Evolutionary conservation across 2,113 vertebrate species (phyloP).

Genomic region (Gnathonemus echidnorhynchus): DNA sequence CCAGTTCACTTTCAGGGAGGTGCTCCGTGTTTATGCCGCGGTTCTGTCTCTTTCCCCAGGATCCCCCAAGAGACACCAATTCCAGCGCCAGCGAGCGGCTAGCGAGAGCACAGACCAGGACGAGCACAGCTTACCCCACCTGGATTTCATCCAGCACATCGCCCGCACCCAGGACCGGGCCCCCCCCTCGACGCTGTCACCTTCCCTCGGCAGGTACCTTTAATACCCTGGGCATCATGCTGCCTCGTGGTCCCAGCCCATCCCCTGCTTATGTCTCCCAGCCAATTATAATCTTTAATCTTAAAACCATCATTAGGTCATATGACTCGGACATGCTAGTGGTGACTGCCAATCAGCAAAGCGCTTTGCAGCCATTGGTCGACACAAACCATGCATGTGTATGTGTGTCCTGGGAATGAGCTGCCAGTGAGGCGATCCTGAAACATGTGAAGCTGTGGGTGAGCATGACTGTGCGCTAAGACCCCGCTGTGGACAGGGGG

Average conservation of each 20-base stretch:
- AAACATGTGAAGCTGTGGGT: background rate
- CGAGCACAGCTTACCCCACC: constrained; percentile 58
- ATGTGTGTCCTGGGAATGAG: background rate
- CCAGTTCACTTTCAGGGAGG: background rate
- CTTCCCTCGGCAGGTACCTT: constrained; percentile 83
- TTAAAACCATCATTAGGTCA: background rate
- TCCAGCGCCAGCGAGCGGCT: constrained; percentile 89
- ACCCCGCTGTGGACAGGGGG: too few relatives aligned
- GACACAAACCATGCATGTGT: background rate
- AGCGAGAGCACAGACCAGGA: constrained; percentile 88
- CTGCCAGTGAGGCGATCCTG: background rate
- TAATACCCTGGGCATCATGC: constrained; percentile 10
- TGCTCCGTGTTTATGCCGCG: background rate
- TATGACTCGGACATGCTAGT: background rate
- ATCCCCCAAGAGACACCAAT: constrained; percentile 81
- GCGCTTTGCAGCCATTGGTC: background rate
- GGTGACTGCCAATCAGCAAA: background rate
- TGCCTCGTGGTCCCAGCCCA: background rate
- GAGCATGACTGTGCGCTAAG: background rate
- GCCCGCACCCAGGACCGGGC: constrained; percentile 57
- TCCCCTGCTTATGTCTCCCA: background rate
- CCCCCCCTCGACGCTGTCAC: constrained; percentile 59
- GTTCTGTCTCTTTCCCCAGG: constrained; percentile 46
- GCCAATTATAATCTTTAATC: background rate
- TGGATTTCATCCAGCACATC: constrained; percentile 68